A percentile compares a stretch with the other conserved stretches of the same genome.
Conservation (phyloP, 2,113 vertebrate genomes). For the Myrmecobius fasciatus region DNA sequence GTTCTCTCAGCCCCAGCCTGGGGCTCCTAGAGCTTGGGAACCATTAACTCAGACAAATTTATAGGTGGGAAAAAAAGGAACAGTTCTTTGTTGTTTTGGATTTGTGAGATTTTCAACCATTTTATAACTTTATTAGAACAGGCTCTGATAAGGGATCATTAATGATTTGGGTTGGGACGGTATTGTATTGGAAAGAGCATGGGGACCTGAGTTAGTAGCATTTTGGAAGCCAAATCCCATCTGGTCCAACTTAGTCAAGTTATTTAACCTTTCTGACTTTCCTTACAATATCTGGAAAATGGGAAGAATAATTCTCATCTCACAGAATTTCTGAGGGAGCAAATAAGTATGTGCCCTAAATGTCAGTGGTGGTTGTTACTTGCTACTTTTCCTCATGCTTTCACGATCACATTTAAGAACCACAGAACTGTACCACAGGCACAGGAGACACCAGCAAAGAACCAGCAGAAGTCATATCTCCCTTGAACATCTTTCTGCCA, state of each 20-base stretch:
- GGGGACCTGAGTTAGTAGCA: neutral
- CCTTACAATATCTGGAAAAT: neutral
- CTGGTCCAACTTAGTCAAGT: neutral
- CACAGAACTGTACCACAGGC: neutral
- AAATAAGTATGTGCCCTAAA: neutral
- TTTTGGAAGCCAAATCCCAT: neutral
- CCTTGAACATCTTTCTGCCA: no score
- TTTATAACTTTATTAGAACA: conserved; percentile 71
- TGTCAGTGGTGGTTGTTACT: neutral
- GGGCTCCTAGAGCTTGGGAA: conserved; percentile 80
- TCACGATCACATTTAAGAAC: neutral
- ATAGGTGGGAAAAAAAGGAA: conserved; percentile 78
- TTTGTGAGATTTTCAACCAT: conserved; percentile 57
- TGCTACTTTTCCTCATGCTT: neutral
- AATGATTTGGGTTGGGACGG: neutral
- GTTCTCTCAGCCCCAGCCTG: conserved; percentile 78
- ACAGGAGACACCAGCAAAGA: no score
- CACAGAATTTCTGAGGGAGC: neutral
- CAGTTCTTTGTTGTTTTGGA: conserved; percentile 75
- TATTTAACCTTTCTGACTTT: neutral
- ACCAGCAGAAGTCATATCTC: no score
- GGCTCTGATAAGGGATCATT: neutral
- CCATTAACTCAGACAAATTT: conserved; percentile 81
- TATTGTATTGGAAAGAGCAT: neutral
- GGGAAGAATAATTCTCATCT: neutral